These are phyloP conservation scores for Epirrhoe tristata DNA, from an alignment of 2,888 invertebrate genomes.

Conservation along the genomic window DNA sequence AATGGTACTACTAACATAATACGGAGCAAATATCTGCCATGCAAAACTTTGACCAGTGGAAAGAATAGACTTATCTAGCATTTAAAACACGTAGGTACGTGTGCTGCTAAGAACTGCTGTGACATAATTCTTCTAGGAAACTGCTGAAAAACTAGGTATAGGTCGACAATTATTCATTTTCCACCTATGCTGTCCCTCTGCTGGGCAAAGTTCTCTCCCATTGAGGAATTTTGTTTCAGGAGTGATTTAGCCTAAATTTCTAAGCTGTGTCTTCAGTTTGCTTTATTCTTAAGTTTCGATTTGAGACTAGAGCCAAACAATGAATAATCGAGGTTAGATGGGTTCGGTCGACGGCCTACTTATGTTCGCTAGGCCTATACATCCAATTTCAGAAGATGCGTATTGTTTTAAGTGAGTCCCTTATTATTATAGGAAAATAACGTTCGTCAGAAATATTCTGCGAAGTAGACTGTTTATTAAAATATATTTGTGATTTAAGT, in stretches of 20 bases:
- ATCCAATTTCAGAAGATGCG: not conserved
- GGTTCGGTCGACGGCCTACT: slow-evolving; percentile 34
- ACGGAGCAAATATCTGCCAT: too few relatives aligned
- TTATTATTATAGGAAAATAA: not conserved
- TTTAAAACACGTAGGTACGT: too few relatives aligned
- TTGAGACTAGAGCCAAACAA: slow-evolving; percentile 42
- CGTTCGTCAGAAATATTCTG: not conserved
- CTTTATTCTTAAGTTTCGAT: slow-evolving; percentile 47
- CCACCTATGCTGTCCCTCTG: too few relatives aligned
- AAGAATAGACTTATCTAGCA: too few relatives aligned
- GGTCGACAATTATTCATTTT: too few relatives aligned
- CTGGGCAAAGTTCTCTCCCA: too few relatives aligned
- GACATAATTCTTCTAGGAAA: too few relatives aligned
- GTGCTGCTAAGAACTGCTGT: too few relatives aligned
- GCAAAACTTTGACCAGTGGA: too few relatives aligned
- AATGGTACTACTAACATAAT: too few relatives aligned
- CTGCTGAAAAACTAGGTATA: too few relatives aligned
- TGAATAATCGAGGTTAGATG: slow-evolving; percentile 41
- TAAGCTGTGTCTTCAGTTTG: slow-evolving; percentile 35
- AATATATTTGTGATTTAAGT: not conserved
- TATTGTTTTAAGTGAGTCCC: slow-evolving; percentile 1
- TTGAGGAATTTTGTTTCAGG: not conserved
- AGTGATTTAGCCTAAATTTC: slow-evolving; percentile 2
- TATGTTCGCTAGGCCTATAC: slow-evolving; percentile 1
- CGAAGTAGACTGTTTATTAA: not conserved